A percentile compares a stretch with the other conserved stretches of the same genome.
phyloP scores from a whole-genome alignment of 1,140 invertebrate genomes.

The Parasteatoda tepidariorum region DNA sequence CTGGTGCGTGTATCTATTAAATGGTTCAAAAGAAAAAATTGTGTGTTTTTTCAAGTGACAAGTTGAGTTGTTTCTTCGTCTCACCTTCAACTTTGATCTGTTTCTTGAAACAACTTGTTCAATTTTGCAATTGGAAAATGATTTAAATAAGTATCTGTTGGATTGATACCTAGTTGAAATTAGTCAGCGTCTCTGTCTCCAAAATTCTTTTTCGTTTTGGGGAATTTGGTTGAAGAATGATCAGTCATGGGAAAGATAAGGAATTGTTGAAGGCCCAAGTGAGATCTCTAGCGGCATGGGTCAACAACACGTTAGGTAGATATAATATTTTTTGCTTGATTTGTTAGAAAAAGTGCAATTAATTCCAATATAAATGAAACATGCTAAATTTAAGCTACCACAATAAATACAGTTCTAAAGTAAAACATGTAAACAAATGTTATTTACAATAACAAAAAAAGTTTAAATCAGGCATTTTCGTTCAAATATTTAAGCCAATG shows the following conservation, averaged over 20 bases:
- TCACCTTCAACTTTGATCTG: conserved; percentile 26
- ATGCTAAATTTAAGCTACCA: too few species aligned
- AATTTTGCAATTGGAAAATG: not conserved
- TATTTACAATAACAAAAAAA: too few species aligned
- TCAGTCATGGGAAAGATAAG: conserved; percentile 74
- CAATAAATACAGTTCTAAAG: too few species aligned
- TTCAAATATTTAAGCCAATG: too few species aligned
- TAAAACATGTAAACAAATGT: too few species aligned
- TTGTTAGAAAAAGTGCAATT: too few species aligned
- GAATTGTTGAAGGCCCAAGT: conserved; percentile 81
- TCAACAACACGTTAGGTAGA: conserved; percentile 82
- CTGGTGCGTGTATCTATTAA: not conserved
- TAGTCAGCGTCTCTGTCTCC: not conserved
- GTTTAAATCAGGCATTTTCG: too few species aligned
- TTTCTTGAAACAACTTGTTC: not conserved
- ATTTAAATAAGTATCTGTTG: not conserved
- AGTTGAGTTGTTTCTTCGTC: not conserved
- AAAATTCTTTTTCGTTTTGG: not conserved
- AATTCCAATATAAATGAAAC: too few species aligned
- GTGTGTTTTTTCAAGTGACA: too few species aligned
- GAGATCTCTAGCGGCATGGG: conserved; percentile 88
- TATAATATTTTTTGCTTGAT: too few species aligned
- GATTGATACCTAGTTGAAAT: not conserved
- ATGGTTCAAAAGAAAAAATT: not conserved
- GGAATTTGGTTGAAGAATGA: conserved; percentile 16